phyloP scores from a whole-genome alignment of 2,888 invertebrate genomes.

The Ptychoptera albimana region DNA sequence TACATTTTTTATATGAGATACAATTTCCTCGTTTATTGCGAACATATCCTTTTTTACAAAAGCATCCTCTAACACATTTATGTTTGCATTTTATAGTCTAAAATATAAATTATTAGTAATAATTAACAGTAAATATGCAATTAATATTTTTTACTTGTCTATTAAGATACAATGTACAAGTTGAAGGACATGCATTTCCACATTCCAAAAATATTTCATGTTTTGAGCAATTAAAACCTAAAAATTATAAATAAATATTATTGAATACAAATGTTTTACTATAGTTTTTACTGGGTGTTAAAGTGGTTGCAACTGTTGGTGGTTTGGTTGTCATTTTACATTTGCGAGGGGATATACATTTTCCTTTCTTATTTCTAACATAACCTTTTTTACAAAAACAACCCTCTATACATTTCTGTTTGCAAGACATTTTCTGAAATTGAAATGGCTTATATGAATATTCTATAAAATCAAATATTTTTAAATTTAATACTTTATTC shows the following conservation, averaged over 20 bases:
- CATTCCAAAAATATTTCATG: not conserved
- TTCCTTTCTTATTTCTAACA: not conserved
- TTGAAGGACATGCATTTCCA: not conserved
- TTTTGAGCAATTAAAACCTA: not conserved
- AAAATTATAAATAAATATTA: too few relatives aligned
- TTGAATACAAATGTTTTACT: too few relatives aligned
- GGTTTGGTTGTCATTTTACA: not conserved
- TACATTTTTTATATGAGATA: not conserved
- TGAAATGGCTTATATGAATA: not conserved
- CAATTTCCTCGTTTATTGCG: not conserved
- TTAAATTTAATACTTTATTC: too few relatives aligned
- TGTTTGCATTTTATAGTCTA: not conserved
- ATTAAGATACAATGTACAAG: not conserved
- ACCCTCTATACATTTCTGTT: not conserved
- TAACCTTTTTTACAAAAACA: slow-evolving; percentile 3
- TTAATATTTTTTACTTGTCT: not conserved
- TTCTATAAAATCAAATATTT: not conserved
- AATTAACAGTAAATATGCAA: too few relatives aligned
- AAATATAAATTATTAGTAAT: too few relatives aligned
- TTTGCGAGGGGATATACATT: not conserved
- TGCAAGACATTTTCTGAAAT: too few relatives aligned
- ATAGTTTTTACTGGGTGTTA: too few relatives aligned
- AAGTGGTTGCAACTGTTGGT: too few relatives aligned
- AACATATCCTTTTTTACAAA: slow-evolving; percentile 1
- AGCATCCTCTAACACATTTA: not conserved